Conservation (phyloP, 2,888 invertebrate species). For the Druceiella hillmani region DNA sequence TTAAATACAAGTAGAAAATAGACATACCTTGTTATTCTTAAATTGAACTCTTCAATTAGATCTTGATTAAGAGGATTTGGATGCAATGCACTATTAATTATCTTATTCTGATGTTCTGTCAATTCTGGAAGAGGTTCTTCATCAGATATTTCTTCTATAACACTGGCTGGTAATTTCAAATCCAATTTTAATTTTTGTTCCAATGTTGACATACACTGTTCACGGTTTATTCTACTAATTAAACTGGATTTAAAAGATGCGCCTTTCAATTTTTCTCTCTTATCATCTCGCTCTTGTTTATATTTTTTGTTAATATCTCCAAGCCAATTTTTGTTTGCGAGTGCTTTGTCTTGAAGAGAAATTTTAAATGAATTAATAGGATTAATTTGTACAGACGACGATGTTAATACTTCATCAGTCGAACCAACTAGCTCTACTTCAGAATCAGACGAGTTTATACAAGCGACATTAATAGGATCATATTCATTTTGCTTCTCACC, state of each 20-base stretch:
- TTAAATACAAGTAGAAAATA: neutral
- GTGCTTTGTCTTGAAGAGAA: conserved; percentile 45
- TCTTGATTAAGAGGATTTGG: conserved; percentile 60
- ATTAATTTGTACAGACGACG: conserved; percentile 37
- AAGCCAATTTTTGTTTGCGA: conserved; percentile 51
- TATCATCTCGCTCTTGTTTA: conserved; percentile 37
- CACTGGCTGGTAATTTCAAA: conserved; percentile 45
- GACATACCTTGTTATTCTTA: conserved; percentile 43
- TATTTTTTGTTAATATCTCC: conserved; percentile 45
- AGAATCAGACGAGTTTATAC: conserved; percentile 45
- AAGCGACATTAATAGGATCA: conserved; percentile 42
- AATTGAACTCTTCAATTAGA: conserved; percentile 51
- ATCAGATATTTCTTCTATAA: conserved; percentile 43
- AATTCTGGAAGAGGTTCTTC: conserved; percentile 58
- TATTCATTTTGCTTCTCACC: conserved; percentile 33
- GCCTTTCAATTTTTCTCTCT: conserved; percentile 42
- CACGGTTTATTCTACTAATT: conserved; percentile 43
- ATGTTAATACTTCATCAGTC: conserved; percentile 35
- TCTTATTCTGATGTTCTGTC: conserved; percentile 59
- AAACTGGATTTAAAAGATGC: conserved; percentile 44
- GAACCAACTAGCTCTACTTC: conserved; percentile 35
- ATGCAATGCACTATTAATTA: conserved; percentile 53
- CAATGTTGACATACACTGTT: conserved; percentile 41
- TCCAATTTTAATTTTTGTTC: conserved; percentile 42
- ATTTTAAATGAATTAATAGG: conserved; percentile 54